Evolutionary conservation across 2,797 vertebrate species (phyloP).

Genomic region (Myoxocephalus aenaeus): DNA sequence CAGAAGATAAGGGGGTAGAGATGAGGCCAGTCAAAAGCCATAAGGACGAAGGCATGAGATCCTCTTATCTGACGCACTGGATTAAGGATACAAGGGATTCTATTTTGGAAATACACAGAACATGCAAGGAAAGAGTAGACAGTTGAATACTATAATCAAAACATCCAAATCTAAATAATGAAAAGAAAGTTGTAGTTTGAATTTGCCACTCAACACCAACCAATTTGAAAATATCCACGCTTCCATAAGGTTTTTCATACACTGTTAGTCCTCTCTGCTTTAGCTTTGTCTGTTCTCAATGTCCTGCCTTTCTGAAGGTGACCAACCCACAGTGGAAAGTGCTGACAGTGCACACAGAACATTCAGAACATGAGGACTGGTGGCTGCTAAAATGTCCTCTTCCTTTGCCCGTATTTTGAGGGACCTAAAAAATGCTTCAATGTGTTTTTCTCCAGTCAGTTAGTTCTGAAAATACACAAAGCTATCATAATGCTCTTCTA

Average conservation of each 20-base stretch:
- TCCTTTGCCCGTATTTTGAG: not conserved
- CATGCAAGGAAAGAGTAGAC: constrained; percentile 12
- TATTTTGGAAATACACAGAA: constrained; percentile 51
- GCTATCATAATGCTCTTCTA: not conserved
- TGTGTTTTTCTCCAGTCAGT: not conserved
- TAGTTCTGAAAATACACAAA: constrained; percentile 6
- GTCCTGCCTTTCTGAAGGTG: constrained; percentile 18
- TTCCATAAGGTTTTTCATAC: constrained; percentile 12
- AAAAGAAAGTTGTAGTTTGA: not conserved
- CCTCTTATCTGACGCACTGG: constrained; percentile 69
- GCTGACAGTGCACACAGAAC: constrained; percentile 49
- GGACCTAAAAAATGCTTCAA: not conserved
- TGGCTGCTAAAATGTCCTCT: constrained; percentile 29
- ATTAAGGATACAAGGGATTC: constrained; percentile 59
- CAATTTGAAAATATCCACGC: not conserved
- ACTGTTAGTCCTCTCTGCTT: constrained; percentile 8
- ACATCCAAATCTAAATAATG: not conserved
- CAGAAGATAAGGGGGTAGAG: constrained; percentile 17
- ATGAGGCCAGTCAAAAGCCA: constrained; percentile 55
- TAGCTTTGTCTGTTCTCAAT: constrained; percentile 8
- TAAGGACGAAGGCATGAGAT: constrained; percentile 51
- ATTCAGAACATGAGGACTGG: constrained; percentile 55
- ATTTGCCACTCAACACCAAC: not conserved
- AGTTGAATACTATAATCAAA: not conserved
- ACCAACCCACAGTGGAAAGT: constrained; percentile 61